These are phyloP conservation scores for Ephestia elutella DNA, from an alignment of 1,140 invertebrate species.

Conservation along the genomic window DNA sequence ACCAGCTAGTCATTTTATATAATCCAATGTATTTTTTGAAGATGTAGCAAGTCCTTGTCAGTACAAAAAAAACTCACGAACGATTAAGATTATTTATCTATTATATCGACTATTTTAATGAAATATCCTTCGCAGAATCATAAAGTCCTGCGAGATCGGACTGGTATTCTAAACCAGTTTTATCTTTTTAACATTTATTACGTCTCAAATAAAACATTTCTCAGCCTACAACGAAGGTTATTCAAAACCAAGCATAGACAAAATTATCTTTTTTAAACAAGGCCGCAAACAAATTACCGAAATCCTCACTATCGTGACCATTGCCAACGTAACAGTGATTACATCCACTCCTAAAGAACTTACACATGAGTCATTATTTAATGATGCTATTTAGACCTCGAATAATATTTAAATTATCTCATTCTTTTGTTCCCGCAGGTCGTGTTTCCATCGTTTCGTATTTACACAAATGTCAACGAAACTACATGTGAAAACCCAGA, in stretches of 20 bases:
- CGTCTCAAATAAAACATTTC: conserved; percentile 1
- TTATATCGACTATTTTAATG: not conserved
- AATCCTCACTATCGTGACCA: conserved; percentile 33
- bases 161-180: not conserved
- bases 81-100: not conserved
- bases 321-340: conserved; percentile 24
- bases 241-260: conserved; percentile 16
- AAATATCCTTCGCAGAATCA: not conserved
- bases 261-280: conserved; percentile 22
- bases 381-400: conserved; percentile 38
- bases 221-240: not conserved
- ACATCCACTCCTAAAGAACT: conserved; percentile 36
- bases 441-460: conserved; percentile 39
- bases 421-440: conserved; percentile 50
- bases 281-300: conserved; percentile 29
- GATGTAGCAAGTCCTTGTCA: not conserved
- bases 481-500: conserved; percentile 43
- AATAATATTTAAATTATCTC: conserved; percentile 37
- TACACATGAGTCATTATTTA: conserved; percentile 39
- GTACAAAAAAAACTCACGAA: not conserved
- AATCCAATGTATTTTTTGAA: not conserved
- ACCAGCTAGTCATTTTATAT: too few relatives aligned
- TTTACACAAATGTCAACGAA: conserved; percentile 59
- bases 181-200: not conserved
- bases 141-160: not conserved